These are phyloP conservation scores for Holothuria leucospilota DNA, from an alignment of 53 echinoderm and acorn worm species.

Conservation along the genomic window DNA sequence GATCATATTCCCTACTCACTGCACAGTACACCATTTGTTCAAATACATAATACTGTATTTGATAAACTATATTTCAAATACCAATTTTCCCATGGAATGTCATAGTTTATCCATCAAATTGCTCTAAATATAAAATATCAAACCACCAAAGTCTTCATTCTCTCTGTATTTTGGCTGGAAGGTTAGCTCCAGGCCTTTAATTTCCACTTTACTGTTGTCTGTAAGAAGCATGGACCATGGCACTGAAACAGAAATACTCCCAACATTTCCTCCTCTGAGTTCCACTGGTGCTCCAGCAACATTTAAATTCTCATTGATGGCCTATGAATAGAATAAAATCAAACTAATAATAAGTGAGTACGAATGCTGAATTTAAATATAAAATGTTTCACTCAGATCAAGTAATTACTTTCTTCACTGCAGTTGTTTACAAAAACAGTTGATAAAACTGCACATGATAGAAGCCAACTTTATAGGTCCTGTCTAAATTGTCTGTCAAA, in stretches of 20 bases:
- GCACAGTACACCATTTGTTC: too few relatives aligned
- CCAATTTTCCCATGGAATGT: too few relatives aligned
- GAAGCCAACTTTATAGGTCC: too few relatives aligned
- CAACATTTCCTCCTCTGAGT: conserved; percentile 90
- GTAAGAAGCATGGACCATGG: conserved; percentile 97
- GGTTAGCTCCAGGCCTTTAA: conserved; percentile 87
- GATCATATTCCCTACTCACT: too few relatives aligned
- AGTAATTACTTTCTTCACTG: too few relatives aligned
- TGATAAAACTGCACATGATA: too few relatives aligned
- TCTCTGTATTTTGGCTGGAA: conserved; percentile 95
- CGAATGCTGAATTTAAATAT: neutral
- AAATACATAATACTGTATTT: too few relatives aligned
- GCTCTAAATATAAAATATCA: neutral
- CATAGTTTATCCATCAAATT: too few relatives aligned
- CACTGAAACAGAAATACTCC: conserved; percentile 95
- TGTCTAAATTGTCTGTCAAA: too few relatives aligned
- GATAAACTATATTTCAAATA: too few relatives aligned
- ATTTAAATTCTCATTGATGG: conserved; percentile 89
- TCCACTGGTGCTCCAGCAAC: conserved; percentile 89
- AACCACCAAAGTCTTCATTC: conserved; percentile 48
- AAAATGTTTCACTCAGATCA: neutral
- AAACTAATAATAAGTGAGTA: neutral
- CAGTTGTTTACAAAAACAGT: too few relatives aligned
- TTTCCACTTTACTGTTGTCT: conserved; percentile 94
- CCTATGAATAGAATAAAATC: conserved; percentile 47